Conservation (phyloP, 2,797 vertebrate genomes). For the Sternotherus odoratus region DNA sequence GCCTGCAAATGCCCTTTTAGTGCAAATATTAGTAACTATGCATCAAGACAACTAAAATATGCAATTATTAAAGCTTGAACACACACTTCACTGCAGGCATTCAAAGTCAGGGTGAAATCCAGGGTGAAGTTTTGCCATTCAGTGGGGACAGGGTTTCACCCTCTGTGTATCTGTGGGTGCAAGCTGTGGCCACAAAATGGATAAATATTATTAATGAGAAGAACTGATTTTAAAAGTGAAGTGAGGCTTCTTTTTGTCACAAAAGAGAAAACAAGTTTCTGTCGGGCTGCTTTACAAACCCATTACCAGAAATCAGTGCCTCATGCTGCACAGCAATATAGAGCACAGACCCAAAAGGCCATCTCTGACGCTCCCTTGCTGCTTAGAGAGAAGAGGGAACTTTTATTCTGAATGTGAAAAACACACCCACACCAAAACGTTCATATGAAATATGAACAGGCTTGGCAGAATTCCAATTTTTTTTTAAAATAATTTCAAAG, state of each 20-base stretch:
- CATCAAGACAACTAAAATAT: not conserved
- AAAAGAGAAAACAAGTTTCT: slow-evolving; percentile 69
- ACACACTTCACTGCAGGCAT: not conserved
- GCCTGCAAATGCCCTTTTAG: slow-evolving; percentile 2
- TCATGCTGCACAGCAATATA: slow-evolving; percentile 64
- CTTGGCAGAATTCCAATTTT: not conserved
- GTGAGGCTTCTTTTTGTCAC: slow-evolving; percentile 71
- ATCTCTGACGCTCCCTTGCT: not conserved
- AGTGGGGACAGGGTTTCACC: not conserved
- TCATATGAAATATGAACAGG: slow-evolving; percentile 25
- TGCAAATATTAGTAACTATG: not conserved
- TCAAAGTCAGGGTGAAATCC: slow-evolving; percentile 42
- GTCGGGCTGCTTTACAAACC: slow-evolving; percentile 68
- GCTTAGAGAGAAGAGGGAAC: slow-evolving; percentile 52
- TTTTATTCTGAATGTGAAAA: slow-evolving; percentile 19
- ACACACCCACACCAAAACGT: slow-evolving; percentile 25
- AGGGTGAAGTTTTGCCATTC: slow-evolving; percentile 47
- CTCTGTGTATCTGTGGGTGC: not conserved
- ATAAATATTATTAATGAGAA: slow-evolving; percentile 66
- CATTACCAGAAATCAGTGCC: slow-evolving; percentile 67
- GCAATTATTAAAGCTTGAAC: not conserved
- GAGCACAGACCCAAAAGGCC: slow-evolving; percentile 47
- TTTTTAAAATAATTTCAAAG: not conserved
- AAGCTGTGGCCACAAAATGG: not conserved
- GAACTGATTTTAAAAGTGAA: slow-evolving; percentile 73